These are phyloP conservation scores for Pseudomugil tenellus DNA, from an alignment of 2,797 vertebrate species.

Conservation along the genomic window DNA sequence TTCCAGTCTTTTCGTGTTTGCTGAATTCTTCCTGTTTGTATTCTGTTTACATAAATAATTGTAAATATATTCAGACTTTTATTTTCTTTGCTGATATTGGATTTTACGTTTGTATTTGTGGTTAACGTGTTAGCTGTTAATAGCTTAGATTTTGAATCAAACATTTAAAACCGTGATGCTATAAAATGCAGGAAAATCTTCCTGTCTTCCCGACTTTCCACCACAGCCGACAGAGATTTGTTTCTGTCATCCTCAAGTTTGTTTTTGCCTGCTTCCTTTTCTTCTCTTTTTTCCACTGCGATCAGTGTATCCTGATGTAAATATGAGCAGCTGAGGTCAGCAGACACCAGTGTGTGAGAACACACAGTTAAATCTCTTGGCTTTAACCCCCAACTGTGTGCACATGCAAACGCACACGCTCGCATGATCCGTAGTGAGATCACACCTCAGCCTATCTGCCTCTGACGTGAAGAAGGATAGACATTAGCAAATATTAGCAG, in stretches of 20 bases:
- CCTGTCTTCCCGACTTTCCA: background rate
- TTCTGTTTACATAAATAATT: too few relatives aligned
- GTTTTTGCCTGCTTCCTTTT: slow-evolving; percentile 46
- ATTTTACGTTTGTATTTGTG: too few relatives aligned
- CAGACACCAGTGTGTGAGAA: slow-evolving; percentile 84
- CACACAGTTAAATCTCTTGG: slow-evolving; percentile 78
- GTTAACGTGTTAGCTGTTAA: background rate
- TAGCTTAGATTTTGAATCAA: background rate
- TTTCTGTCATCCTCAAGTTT: background rate
- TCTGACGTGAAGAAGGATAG: slow-evolving; percentile 47
- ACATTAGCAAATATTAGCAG: slow-evolving; percentile 70
- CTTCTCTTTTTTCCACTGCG: slow-evolving; percentile 12
- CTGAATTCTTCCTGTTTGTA: too few relatives aligned
- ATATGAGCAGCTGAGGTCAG: slow-evolving; percentile 83
- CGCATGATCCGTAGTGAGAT: slow-evolving; percentile 52
- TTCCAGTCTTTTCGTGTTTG: too few relatives aligned
- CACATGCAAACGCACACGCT: slow-evolving; percentile 53
- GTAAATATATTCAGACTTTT: too few relatives aligned
- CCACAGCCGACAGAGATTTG: too few relatives aligned
- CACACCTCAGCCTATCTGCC: slow-evolving; percentile 48
- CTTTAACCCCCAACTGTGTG: slow-evolving; percentile 70
- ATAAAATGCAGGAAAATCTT: background rate
- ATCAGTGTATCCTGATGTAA: slow-evolving; percentile 74
- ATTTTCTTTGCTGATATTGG: too few relatives aligned
- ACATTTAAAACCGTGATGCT: background rate